Evolutionary conservation across 2,797 vertebrate species (phyloP), one percentile per base, ranked within the genome.

Genomic region (Stomatorhinus walkeri): DNA sequence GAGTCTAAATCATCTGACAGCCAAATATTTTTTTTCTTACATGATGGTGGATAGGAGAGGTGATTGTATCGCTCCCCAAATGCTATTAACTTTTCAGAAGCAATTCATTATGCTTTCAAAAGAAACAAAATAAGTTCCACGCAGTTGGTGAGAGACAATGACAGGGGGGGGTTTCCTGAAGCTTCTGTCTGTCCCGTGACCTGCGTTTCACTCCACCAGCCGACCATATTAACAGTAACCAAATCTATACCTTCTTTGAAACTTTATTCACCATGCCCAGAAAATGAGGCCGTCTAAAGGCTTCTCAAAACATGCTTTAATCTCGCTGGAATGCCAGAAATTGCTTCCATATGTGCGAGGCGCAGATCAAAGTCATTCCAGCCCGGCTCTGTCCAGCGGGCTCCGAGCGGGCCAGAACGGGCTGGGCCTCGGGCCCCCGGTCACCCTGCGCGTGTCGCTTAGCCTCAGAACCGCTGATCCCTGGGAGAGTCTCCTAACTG

Each of bases 261-360:
- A 96, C 93, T 94, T 95, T 96, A 97, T 94, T 96, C 95, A 94
- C 94, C 93, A 90, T 93, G 94, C 93, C 92, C 93, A 95, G 94
- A 93, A 87, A 95, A 94, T 93, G 61, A 93, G 92, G 90, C 94
- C 94, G 91, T 93, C 96, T 94, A 96, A 96, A 95, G 93, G 93
- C 94, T 95, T 96, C 90, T 96, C 93, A 95, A 96, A 96, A 96
- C 92, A 95, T 93, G 92, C 95, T 96, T 97, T 96, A 96, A 97
- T 96, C 96, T 94, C 92, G 91, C 91, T 94, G 96, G 96, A 97
- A 97, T 97, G 96, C 93, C 92, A 94, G 94, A 96, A 96, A 97
- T 97, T 96, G 94, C 93, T 97, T 97, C 96, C 97, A 97, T 95
- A 96, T 97, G 96, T 96, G 95, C 93, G 92, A 89, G 93, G 94